Percentiles rank a stretch among this genome's conserved stretches.
phyloP scores from a whole-genome alignment of 2,113 vertebrate genomes.

The Hemicordylus capensis region DNA sequence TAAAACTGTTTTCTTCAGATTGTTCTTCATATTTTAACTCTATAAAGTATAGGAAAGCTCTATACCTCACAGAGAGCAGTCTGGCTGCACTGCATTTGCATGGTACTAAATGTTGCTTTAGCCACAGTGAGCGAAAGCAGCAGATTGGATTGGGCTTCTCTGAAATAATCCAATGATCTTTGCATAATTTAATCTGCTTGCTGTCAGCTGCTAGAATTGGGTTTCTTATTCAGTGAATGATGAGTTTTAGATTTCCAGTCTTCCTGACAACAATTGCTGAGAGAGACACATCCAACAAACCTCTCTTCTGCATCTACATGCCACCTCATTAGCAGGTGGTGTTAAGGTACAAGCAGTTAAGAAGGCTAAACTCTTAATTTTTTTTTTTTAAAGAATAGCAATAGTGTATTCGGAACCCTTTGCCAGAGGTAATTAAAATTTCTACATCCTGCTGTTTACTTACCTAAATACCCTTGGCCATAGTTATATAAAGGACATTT shows the following conservation, averaged over 20 bases:
- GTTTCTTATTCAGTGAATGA: not conserved
- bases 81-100: not conserved
- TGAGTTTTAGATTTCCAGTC: not conserved
- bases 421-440: not conserved
- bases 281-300: not conserved
- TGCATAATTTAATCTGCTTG: not conserved
- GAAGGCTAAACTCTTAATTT: not conserved
- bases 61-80: not conserved
- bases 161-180: not conserved
- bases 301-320: conserved; percentile 3
- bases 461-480: not conserved
- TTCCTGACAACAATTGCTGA: not conserved
- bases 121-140: not conserved
- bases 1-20: too few relatives aligned
- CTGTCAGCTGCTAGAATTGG: not conserved
- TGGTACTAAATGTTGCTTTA: not conserved
- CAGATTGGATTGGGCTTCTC: not conserved
- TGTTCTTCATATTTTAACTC: too few relatives aligned
- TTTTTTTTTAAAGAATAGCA: not conserved
- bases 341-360: not conserved
- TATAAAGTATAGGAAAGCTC: too few relatives aligned
- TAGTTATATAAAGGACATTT: not conserved
- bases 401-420: not conserved
- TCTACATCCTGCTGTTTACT: conserved; percentile 3
- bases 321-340: not conserved